These are phyloP conservation scores for Prionailurus viverrinus DNA, from an alignment of 2,113 vertebrate genomes.

Conservation along the genomic window DNA sequence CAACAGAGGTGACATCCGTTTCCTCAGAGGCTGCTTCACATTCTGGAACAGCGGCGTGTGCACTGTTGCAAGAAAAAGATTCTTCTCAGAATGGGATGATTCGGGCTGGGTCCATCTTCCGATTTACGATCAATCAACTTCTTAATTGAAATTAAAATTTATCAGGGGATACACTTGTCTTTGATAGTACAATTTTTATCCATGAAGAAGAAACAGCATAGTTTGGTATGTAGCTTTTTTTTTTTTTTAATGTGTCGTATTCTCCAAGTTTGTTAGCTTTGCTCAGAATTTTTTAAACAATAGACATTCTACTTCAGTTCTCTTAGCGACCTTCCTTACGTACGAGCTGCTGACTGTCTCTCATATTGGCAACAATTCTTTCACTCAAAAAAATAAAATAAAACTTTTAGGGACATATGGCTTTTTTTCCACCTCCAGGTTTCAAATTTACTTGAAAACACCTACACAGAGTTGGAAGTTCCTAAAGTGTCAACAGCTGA, in stretches of 20 bases:
- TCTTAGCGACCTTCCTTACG: neutral
- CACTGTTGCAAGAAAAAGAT: neutral
- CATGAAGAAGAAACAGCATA: neutral
- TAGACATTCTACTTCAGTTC: neutral
- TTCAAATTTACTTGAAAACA: slow-evolving; percentile 81
- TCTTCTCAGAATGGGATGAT: neutral
- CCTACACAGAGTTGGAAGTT: slow-evolving; percentile 82
- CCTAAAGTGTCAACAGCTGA: slow-evolving; percentile 79
- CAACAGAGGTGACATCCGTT: neutral
- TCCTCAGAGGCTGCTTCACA: neutral
- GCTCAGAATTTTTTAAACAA: neutral
- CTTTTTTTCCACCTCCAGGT: slow-evolving; percentile 80
- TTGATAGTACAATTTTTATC: neutral
- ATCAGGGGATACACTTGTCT: neutral
- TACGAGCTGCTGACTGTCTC: neutral
- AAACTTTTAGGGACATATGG: slow-evolving; percentile 80
- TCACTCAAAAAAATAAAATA: slow-evolving; percentile 68
- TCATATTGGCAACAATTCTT: neutral
- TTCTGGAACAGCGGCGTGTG: rapidly evolving
- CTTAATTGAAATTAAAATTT: neutral
- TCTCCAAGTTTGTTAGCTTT: neutral
- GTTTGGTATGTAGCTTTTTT: neutral
- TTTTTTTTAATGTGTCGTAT: neutral
- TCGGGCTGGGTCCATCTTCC: too few relatives aligned
- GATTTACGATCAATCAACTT: neutral